These are phyloP conservation scores for Clepsis dumicolana DNA, from an alignment of 2,888 invertebrate species.

Conservation along the genomic window DNA sequence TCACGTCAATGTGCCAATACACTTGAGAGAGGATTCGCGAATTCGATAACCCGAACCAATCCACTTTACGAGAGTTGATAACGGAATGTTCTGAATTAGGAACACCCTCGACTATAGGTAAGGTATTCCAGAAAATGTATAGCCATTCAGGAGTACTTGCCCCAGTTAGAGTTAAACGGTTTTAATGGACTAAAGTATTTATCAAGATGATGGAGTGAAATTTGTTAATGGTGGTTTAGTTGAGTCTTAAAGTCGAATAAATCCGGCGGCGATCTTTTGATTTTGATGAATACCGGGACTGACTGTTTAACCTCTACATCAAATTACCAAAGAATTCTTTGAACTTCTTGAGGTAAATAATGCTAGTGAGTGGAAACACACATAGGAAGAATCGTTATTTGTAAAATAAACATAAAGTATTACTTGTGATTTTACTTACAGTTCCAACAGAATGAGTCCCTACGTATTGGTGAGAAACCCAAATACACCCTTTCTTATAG, in stretches of 20 bases:
- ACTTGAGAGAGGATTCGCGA: conserved; percentile 41
- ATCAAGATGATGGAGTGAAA: conserved; percentile 6
- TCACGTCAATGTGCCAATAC: conserved; percentile 41
- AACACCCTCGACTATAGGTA: conserved; percentile 29
- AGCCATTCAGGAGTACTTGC: conserved; percentile 21
- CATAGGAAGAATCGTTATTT: too few relatives aligned
- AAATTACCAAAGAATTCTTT: not conserved
- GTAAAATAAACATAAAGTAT: too few relatives aligned
- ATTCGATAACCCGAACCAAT: conserved; percentile 44
- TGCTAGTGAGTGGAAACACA: too few relatives aligned
- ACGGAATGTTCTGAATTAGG: conserved; percentile 39
- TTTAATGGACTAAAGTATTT: conserved; percentile 19
- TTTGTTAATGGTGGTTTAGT: not conserved
- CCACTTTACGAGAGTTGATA: conserved; percentile 43
- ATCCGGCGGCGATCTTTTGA: not conserved
- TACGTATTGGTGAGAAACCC: conserved; percentile 27
- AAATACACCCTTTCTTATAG: conserved; percentile 31
- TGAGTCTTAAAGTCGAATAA: not conserved
- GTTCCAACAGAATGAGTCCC: conserved; percentile 13
- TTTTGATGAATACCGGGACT: not conserved
- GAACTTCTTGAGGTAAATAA: too few relatives aligned
- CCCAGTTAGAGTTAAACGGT: conserved; percentile 21
- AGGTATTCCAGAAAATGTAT: conserved; percentile 31
- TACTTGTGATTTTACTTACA: not conserved
- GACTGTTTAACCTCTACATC: not conserved